Evolutionary conservation across 2,888 invertebrate genomes (phyloP), one percentile per base, ranked within the genome.

Genomic region (Thymelicus sylvestris): DNA sequence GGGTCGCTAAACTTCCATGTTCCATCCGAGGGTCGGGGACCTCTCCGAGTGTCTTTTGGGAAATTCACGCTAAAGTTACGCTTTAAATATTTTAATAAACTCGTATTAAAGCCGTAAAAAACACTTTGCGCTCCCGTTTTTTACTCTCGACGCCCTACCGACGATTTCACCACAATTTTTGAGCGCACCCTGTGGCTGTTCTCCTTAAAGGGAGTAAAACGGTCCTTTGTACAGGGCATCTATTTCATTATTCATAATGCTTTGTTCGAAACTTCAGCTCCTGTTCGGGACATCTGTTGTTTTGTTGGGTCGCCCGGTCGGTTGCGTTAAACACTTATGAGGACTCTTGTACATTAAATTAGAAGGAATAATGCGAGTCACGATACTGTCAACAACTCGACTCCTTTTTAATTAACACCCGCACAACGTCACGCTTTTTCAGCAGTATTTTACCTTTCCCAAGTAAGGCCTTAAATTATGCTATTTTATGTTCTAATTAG

Each of bases 41-140:
- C 85, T 84, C 84, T 87, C 83, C 80, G 80, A 79, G 82, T 85
- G 93, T 92, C 93, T 92, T 92, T 85, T 78, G 93, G 93, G 93
- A 93, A 93, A 93, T 93, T 90, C 83, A 76, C 85, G 82, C 83
- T 83, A 90, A 93, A 93, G 89, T 92, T 92, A 77, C 85, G 86
- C 89, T 87, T 93, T 93, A 92, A 93, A 93, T 93, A 93, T 92
- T 93, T 92, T 92, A 93, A 93, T 93, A 92, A 93, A 93, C 90
- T 87, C 86, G 90, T 91, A 92, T 92, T 91, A 91, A 86, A 90
- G 89, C 86, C 89, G 92, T 92, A 92, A 92, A 92, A 93, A 93
- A 92, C 92, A 92, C 90, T 93, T 93, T 91, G 87, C 83, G 81
- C 83, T 81, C 81, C 82, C 88, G 86, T 91, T 92, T 90, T 91